A percentile compares a stretch with the other conserved stretches of the same genome.
Evolutionary conservation across 2,888 invertebrate genomes (phyloP).

Genomic region (Cataglyphis livida): DNA sequence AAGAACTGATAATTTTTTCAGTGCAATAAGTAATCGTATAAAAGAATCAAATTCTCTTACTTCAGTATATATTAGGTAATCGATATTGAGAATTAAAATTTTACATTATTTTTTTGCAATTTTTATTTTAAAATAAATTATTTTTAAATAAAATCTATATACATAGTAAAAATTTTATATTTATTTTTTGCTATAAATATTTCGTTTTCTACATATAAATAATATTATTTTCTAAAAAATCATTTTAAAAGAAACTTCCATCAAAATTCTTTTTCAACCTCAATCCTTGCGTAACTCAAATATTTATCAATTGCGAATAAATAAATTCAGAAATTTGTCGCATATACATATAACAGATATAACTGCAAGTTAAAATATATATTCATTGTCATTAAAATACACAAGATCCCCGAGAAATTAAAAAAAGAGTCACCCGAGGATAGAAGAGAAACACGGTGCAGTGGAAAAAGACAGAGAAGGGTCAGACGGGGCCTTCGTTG

Average conservation of each 20-base stretch:
- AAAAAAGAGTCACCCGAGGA: too few relatives aligned
- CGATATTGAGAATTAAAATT: background rate
- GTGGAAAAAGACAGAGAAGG: background rate
- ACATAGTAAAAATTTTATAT: background rate
- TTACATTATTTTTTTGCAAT: background rate
- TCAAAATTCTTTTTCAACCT: background rate
- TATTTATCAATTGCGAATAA: too few relatives aligned
- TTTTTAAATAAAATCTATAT: background rate
- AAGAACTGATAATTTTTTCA: constrained; percentile 2
- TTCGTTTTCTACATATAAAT: background rate
- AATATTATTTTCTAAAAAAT: background rate
- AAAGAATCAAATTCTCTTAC: background rate
- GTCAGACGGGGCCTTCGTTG: constrained; percentile 47
- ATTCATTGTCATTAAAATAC: background rate
- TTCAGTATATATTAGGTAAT: background rate
- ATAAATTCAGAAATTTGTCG: constrained; percentile 1
- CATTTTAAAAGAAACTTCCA: background rate
- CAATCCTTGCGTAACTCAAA: too few relatives aligned
- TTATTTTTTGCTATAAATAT: background rate
- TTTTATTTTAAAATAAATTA: background rate
- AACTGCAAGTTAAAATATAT: background rate
- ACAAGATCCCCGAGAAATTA: background rate
- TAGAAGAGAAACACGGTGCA: background rate
- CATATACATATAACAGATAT: background rate
- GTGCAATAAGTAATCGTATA: background rate